Conservation (phyloP, 2,797 vertebrate genomes). For the Micropoecilia bifurca region DNA sequence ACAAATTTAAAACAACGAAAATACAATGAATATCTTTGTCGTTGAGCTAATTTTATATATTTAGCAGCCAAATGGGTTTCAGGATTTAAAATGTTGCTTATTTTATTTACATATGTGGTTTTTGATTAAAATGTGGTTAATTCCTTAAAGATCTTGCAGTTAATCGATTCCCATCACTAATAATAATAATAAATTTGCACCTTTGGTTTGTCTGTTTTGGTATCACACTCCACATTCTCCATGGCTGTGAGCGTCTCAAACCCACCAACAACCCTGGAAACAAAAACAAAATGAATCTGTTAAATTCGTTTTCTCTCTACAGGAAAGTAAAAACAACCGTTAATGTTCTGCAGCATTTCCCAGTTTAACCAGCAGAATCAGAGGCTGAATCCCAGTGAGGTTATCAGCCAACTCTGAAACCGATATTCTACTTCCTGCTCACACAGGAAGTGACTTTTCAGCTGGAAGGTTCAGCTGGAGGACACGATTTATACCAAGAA, state of each 20-base stretch:
- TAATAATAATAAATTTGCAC: conserved; percentile 65
- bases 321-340: neutral
- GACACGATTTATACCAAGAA: neutral
- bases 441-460: neutral
- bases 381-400: conserved; percentile 3
- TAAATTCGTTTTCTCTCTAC: neutral
- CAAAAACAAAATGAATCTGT: neutral
- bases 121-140: too few species aligned
- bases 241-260: conserved; percentile 95
- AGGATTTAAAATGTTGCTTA: too few species aligned
- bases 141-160: too few species aligned
- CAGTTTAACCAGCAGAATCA: neutral
- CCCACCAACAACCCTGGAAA: conserved; percentile 92
- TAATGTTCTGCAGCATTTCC: neutral
- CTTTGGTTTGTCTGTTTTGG: conserved; percentile 95
- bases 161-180: neutral
- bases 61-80: too few species aligned
- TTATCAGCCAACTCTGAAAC: neutral
- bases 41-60: too few species aligned
- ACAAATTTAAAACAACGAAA: too few species aligned
- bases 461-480: neutral
- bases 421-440: neutral
- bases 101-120: too few species aligned
- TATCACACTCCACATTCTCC: conserved; percentile 95
- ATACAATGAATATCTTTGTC: too few species aligned